Evolutionary conservation across 1,140 invertebrate genomes (phyloP).

Genomic region (Dendrolimus punctatus): DNA sequence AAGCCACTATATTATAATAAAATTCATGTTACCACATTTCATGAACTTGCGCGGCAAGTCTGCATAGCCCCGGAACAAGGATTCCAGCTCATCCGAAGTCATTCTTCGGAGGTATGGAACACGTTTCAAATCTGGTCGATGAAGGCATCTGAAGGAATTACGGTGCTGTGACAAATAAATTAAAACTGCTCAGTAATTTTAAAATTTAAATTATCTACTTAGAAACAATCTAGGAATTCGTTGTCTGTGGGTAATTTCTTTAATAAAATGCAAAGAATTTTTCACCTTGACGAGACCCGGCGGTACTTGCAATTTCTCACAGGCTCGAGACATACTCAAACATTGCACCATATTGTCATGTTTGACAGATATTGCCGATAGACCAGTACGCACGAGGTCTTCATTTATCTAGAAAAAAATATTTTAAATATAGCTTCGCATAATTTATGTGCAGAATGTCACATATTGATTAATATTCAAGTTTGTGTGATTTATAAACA

Average conservation of each 20-base stretch:
- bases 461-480: too few species aligned
- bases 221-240: not conserved
- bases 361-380: constrained; percentile 59
- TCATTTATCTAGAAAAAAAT: constrained; percentile 43
- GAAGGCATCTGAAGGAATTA: constrained; percentile 56
- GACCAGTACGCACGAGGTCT: constrained; percentile 46
- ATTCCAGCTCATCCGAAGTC: constrained; percentile 53
- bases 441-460: too few species aligned
- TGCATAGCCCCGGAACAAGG: constrained; percentile 45
- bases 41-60: constrained; percentile 25
- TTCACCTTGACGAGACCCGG: constrained; percentile 48
- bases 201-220: not conserved
- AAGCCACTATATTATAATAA: not conserved
- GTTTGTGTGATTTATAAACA: too few species aligned
- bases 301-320: constrained; percentile 38
- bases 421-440: too few species aligned
- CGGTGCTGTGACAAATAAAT: constrained; percentile 32
- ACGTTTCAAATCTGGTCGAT: constrained; percentile 56
- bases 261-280: not conserved
- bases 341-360: constrained; percentile 48
- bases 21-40: constrained; percentile 21
- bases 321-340: constrained; percentile 44
- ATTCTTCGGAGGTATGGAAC: constrained; percentile 52
- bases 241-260: too few species aligned
- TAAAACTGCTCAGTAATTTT: not conserved